A percentile compares a stretch with the other conserved stretches of the same genome.
These are phyloP conservation scores for Pachycephus smyrnensis DNA, from an alignment of 2,888 invertebrate species.

Conservation along the genomic window DNA sequence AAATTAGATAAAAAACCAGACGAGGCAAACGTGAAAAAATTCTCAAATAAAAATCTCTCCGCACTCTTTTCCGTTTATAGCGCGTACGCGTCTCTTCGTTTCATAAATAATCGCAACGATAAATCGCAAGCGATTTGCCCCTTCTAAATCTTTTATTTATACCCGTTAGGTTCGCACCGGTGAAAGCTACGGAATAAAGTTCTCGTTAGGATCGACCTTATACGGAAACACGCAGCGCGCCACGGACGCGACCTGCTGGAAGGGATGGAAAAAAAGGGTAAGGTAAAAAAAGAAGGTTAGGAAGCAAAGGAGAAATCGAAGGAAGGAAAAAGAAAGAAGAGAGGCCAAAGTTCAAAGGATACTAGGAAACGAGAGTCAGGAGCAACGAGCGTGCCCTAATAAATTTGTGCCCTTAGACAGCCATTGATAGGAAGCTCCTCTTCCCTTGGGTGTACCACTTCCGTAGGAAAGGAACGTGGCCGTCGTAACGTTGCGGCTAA, in stretches of 20 bases:
- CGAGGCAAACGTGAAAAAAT: background rate
- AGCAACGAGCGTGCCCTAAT: slow-evolving; percentile 19
- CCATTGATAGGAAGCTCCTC: slow-evolving; percentile 35
- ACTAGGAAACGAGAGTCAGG: background rate
- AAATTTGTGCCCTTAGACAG: slow-evolving; percentile 38
- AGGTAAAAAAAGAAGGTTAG: background rate
- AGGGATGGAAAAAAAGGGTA: background rate
- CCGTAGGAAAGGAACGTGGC: background rate
- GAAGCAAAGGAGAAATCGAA: background rate
- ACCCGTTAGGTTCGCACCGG: background rate
- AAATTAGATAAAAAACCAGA: background rate
- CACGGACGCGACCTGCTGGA: background rate
- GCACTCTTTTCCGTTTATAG: background rate
- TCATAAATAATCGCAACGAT: background rate
- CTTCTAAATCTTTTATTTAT: background rate
- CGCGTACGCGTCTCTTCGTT: background rate
- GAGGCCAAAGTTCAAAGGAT: background rate
- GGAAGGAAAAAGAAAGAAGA: background rate
- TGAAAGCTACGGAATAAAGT: background rate
- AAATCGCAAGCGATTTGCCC: background rate
- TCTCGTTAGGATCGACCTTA: background rate
- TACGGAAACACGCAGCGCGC: slow-evolving; percentile 24
- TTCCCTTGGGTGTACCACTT: slow-evolving; percentile 14
- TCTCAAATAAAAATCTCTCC: background rate
- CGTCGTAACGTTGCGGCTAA: background rate